Conservation (phyloP, 2,797 vertebrate species). For the Mustela erminea region DNA sequence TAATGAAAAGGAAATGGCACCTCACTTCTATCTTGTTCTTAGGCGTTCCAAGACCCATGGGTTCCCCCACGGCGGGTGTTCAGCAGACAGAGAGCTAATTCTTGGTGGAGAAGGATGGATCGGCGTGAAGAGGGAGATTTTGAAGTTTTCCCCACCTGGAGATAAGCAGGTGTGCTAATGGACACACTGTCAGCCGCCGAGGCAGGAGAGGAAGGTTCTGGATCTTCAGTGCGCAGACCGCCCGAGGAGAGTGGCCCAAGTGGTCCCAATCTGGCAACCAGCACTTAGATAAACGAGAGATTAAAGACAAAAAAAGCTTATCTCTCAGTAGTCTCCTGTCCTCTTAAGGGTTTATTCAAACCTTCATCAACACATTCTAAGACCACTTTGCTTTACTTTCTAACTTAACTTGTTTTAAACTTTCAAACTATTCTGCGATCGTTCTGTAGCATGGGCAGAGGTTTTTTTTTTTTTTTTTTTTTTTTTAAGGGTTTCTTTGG, state of each 20-base stretch:
- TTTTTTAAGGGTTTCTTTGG: conserved; percentile 55
- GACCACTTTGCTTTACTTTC: conserved; percentile 44
- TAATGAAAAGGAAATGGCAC: neutral
- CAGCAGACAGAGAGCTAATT: neutral
- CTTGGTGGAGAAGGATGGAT: neutral
- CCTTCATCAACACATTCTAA: neutral
- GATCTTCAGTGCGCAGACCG: rapidly evolving
- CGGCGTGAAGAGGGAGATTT: too few species aligned
- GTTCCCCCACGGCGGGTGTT: neutral
- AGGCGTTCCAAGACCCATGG: neutral
- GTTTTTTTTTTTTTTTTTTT: neutral
- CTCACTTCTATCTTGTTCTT: neutral
- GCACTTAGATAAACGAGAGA: neutral
- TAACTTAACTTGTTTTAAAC: conserved; percentile 38
- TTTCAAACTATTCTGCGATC: conserved; percentile 11
- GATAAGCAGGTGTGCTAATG: rapidly evolving
- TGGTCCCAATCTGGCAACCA: neutral
- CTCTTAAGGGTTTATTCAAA: neutral
- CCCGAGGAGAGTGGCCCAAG: neutral
- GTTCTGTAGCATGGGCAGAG: conserved; percentile 5
- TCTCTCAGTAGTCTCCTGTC: neutral
- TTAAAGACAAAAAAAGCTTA: neutral
- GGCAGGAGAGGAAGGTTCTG: neutral
- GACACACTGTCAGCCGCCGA: rapidly evolving
- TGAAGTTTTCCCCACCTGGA: neutral